Conservation (phyloP, 2,113 vertebrate genomes). For the Clinocottus analis region DNA sequence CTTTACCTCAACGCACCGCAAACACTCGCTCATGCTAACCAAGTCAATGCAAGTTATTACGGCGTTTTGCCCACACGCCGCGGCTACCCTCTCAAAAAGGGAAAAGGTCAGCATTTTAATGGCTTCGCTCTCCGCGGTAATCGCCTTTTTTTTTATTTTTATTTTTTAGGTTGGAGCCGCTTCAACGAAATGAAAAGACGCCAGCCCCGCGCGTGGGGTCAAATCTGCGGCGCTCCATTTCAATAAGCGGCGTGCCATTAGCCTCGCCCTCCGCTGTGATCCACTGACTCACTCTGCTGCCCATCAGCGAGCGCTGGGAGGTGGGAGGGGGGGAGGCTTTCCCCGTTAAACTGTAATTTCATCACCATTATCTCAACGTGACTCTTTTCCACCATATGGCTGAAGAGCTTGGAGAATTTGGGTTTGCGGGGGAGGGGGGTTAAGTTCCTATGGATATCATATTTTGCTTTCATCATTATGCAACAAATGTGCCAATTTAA, state of each 20-base stretch:
- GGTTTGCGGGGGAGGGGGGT: background rate
- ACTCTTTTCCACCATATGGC: constrained; percentile 56
- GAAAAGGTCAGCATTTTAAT: constrained; percentile 82
- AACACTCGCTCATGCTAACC: constrained; percentile 69
- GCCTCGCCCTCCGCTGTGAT: constrained; percentile 61
- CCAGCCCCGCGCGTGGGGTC: constrained; percentile 65
- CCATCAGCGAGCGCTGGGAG: constrained; percentile 48
- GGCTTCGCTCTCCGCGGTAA: constrained; percentile 72
- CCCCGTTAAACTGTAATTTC: constrained; percentile 58
- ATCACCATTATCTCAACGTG: constrained; percentile 59
- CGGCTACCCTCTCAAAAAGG: constrained; percentile 44
- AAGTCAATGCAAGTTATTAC: constrained; percentile 65
- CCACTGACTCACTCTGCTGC: constrained; percentile 58
- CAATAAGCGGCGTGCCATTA: constrained; percentile 75
- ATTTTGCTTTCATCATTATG: background rate
- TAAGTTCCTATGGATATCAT: constrained; percentile 17
- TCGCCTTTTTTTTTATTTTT: no score
- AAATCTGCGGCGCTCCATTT: constrained; percentile 70
- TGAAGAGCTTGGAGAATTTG: constrained; percentile 26
- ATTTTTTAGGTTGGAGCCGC: constrained; percentile 64
- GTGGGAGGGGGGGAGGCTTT: constrained; percentile 46
- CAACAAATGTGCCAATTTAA: background rate
- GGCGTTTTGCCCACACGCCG: constrained; percentile 30
- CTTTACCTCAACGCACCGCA: constrained; percentile 67
- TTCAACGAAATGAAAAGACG: constrained; percentile 76